phyloP scores from a whole-genome alignment of 2,113 vertebrate genomes.

The Mustela nigripes region DNA sequence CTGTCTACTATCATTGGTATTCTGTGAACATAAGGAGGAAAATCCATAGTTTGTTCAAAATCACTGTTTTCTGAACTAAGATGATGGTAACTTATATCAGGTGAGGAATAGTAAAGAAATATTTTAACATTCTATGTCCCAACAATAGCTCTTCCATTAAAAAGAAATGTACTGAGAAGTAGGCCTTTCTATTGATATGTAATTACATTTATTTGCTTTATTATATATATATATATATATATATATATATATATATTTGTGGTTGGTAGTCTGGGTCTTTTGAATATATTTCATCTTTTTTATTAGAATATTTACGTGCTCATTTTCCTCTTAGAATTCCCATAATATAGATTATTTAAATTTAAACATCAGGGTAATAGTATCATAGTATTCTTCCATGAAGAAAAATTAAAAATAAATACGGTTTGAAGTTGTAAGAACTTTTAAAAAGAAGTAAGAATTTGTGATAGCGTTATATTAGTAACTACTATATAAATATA shows the following conservation, averaged over 20 bases:
- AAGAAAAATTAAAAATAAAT: not conserved
- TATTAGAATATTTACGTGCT: not conserved
- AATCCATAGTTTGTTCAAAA: slow-evolving; percentile 62
- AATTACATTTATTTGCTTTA: not conserved
- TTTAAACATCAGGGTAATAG: not conserved
- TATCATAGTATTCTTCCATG: not conserved
- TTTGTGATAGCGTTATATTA: not conserved
- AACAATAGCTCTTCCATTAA: not conserved
- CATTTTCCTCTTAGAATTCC: not conserved
- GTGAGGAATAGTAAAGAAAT: not conserved
- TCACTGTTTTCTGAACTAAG: slow-evolving; percentile 22
- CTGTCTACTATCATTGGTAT: slow-evolving; percentile 36
- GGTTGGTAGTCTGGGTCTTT: not conserved
- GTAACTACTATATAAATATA: not conserved
- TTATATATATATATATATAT: not conserved
- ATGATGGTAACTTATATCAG: not conserved
- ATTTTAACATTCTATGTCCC: not conserved
- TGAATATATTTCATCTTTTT: not conserved
- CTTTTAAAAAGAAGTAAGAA: not conserved
- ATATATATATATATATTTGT: not conserved
- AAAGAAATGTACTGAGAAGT: not conserved
- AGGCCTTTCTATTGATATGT: not conserved
- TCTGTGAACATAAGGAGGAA: slow-evolving; percentile 24
- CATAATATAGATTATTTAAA: not conserved
- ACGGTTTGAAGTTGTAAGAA: not conserved